Base-by-base conservation (phyloP, 2,113 vertebrate genomes). In the Callithrix jacchus region DNA sequence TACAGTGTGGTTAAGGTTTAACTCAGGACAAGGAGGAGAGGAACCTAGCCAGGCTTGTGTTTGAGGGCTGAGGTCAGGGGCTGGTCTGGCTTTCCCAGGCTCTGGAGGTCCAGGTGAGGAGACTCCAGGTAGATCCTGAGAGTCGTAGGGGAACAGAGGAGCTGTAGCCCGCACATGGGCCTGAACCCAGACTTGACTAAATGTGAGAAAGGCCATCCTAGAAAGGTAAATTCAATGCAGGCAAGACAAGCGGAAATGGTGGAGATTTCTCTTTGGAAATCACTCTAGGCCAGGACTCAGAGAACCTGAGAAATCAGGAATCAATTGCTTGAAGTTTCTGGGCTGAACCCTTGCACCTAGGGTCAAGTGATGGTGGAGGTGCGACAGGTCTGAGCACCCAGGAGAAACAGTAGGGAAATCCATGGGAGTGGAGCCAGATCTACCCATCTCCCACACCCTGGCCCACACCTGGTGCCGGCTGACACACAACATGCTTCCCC, bases 181-280 rank as follows among this genome's bases (percentile, higher is more conserved):
- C 27, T 40, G 12, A 20, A 35, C 4, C 4, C 11, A n/a, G 71
- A 30, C 61, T 61, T 90, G 42, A 30, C 12, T 30, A 14, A 6
- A 81, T 16, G 7, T 40, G 32, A 23, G 42, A 77, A n/a, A 64
- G 14, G 23, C 77, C 40, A 32, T 42, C 37, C 40, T 37, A 68
- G 56, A 70, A 9, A 58, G 20, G 5, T 35, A 30, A 81, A 71
- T 90, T 82, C 40, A 82, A 89, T 14, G 35, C 47, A 52, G 11
- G 1, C 20, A 35, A 88, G 64, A 56, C 18, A 47, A n/a, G 20
- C 52, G 4, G 64, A 94, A 80, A 14, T 74, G n/a, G 40, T 49
- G 8, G 79, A 87, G 42, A 6, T 76, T 90, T 96, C 61, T 92
- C 18, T 58, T 18, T 49, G 70, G 68, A 89, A 93, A 83, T 58